Evolutionary conservation across 2,888 invertebrate species (phyloP).

Genomic region (Altica lythri): DNA sequence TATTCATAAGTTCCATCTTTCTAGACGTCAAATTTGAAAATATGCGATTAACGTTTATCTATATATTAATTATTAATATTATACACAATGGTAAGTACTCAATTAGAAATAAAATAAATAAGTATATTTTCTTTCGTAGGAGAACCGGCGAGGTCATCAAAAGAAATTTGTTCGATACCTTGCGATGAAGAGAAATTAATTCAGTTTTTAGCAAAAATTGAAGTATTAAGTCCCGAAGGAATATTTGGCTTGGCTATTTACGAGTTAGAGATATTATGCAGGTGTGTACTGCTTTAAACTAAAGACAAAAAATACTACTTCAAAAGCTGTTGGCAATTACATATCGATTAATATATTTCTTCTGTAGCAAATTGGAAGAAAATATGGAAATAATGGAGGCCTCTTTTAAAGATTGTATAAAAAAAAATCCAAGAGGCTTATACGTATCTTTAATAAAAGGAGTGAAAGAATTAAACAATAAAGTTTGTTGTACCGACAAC

Average conservation of each 20-base stretch:
- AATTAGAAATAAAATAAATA: no score
- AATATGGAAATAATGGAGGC: constrained; percentile 54
- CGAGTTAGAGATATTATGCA: constrained; percentile 53
- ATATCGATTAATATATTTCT: constrained; percentile 1
- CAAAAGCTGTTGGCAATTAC: not conserved
- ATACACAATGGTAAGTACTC: no score
- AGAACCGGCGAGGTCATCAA: no score
- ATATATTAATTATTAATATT: no score
- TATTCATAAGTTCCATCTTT: no score
- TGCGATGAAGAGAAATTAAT: constrained; percentile 58
- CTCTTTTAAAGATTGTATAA: constrained; percentile 54
- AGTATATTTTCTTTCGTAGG: no score
- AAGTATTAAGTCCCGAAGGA: constrained; percentile 61
- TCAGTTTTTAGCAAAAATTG: constrained; percentile 59
- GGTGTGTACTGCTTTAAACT: no score
- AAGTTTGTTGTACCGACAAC: constrained; percentile 48
- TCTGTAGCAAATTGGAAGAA: constrained; percentile 48
- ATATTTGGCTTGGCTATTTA: constrained; percentile 57
- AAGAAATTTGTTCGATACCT: no score
- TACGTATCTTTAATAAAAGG: constrained; percentile 59
- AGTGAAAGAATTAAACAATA: constrained; percentile 54
- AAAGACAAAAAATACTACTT: constrained; percentile 1
- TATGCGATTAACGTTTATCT: no score
- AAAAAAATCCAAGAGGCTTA: constrained; percentile 55
- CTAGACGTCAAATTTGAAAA: no score